These are phyloP conservation scores for Drosophila oshimai DNA, from an alignment of 1,140 invertebrate species.

Conservation along the genomic window DNA sequence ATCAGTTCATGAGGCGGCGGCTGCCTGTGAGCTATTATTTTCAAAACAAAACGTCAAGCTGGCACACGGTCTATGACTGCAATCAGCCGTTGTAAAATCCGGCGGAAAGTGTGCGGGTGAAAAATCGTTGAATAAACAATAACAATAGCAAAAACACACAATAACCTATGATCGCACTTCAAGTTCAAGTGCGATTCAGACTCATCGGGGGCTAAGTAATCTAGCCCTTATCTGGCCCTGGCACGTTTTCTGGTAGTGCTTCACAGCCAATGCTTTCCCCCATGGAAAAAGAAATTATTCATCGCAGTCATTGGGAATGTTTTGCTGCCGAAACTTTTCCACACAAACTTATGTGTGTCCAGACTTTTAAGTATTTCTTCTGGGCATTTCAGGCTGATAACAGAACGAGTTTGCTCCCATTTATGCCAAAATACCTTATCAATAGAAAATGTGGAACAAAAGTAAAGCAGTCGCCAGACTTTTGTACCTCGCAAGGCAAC, in stretches of 20 bases:
- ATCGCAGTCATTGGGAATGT: constrained; percentile 15
- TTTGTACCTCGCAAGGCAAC: constrained; percentile 4
- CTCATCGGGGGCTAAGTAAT: constrained; percentile 5
- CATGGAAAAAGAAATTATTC: constrained; percentile 3
- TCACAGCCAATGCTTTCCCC: not conserved
- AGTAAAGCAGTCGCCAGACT: constrained; percentile 40
- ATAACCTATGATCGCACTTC: constrained; percentile 25
- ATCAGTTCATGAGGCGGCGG: constrained; percentile 12
- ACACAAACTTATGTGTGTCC: not conserved
- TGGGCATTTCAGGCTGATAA: constrained; percentile 18
- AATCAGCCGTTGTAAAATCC: constrained; percentile 46
- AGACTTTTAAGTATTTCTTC: constrained; percentile 3
- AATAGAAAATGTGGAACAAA: not conserved
- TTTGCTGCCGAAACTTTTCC: constrained; percentile 56
- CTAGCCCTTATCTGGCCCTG: constrained; percentile 23
- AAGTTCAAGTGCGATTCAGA: constrained; percentile 54
- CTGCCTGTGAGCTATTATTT: constrained; percentile 41
- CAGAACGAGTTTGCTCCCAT: constrained; percentile 8
- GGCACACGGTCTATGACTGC: constrained; percentile 27
- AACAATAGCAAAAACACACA: constrained; percentile 49
- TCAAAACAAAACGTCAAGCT: constrained; percentile 52
- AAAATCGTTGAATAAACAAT: constrained; percentile 41
- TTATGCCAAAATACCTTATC: constrained; percentile 15
- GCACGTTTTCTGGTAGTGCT: constrained; percentile 53
- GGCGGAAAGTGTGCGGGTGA: constrained; percentile 43